Base-by-base conservation (phyloP, 2,113 vertebrate genomes). In the Cyphomyrus plagiostoma region DNA sequence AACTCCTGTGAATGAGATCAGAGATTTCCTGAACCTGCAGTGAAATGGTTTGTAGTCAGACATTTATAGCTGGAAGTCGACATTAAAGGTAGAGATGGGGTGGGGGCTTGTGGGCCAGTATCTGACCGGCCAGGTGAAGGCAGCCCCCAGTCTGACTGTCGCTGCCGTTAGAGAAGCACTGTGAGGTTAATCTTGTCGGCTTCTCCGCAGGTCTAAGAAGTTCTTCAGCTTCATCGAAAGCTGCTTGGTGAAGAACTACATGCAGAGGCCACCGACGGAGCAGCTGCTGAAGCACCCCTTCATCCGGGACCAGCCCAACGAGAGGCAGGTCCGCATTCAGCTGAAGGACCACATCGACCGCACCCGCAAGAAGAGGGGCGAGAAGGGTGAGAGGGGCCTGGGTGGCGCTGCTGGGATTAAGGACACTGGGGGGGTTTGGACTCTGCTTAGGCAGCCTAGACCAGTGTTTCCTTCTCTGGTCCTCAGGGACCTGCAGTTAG, bases 151-250 rank as follows among this genome's bases (percentile, higher is more conserved):
- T 35, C 66, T 30, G 62, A 70, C n/a, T 3, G 23, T 13, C 8
- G 62, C 62, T 74, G n/a, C 30, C 15, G 70, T 39, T 17, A 17
- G 70, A 6, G 13, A 30, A 30, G 10, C 15, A 4, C 26, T 1
- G 30, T 7, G 42, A 21, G 21, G 8, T 46, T 9, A 3, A n/a
- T 0, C 3, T 4, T 13, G n/a, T 13, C 62, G n/a, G 26, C 88
- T 30, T 39, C 89, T 86, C 50, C 74, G 58, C 89, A 99, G 98
- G 98, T 99, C 98, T 0, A 99, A 99, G 95, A 99, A 99, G 93
- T 99, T 99, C 94, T 99, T 99, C 94, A 99, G 97, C 94, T 99
- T 99, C 95, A 99, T 99, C 91, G 98, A 99, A 95, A 96, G 98
- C 88, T 99, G 98, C 93, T 96, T 99, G 94, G 98, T 99, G 94